phyloP scores from a whole-genome alignment of 2,888 invertebrate genomes.

The Microctonus aethiopoides region DNA sequence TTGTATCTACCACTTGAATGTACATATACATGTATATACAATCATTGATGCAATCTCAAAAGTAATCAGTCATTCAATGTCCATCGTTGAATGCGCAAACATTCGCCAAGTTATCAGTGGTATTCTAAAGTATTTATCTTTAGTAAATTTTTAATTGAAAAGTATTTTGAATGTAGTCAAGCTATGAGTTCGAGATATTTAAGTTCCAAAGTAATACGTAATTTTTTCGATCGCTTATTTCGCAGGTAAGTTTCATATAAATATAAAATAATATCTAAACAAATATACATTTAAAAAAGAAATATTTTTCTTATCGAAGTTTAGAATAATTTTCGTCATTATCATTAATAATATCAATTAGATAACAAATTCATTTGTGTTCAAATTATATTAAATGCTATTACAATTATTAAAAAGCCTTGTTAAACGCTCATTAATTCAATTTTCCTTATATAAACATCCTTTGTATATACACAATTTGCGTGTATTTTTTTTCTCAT shows the following conservation, averaged over 20 bases:
- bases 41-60: constrained; percentile 28
- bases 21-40: not conserved
- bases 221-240: constrained; percentile 20
- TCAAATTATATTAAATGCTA: no score
- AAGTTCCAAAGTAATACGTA: constrained; percentile 18
- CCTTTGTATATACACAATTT: no score
- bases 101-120: not conserved
- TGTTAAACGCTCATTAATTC: not conserved
- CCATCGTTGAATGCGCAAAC: constrained; percentile 3
- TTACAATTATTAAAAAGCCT: no score
- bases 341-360: no score
- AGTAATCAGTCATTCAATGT: constrained; percentile 36
- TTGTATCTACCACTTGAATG: not conserved
- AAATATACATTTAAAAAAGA: no score
- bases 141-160: not conserved
- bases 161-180: not conserved
- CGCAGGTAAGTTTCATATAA: constrained; percentile 24
- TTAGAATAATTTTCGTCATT: no score
- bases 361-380: no score
- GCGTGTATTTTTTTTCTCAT: not conserved
- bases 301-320: no score
- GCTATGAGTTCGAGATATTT: constrained; percentile 20
- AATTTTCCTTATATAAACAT: not conserved
- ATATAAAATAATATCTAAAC: not conserved
- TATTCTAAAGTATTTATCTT: not conserved